A percentile compares a stretch with the other conserved stretches of the same genome.
phyloP scores from a whole-genome alignment of 2,113 vertebrate genomes.

The Rhineura floridana region DNA sequence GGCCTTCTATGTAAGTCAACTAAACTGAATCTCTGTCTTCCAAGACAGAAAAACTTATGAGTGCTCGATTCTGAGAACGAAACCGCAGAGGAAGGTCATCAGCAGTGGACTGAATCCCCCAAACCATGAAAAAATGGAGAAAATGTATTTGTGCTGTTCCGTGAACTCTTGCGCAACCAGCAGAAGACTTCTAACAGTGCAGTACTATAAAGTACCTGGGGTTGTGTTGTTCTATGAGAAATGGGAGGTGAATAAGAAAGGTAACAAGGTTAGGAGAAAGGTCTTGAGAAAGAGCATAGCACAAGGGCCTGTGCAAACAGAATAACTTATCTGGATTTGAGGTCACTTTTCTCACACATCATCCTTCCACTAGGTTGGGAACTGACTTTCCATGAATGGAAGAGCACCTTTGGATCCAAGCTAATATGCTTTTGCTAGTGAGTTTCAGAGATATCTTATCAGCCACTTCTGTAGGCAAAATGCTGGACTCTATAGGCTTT shows the following conservation, averaged over 20 bases:
- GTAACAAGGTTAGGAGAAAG: too few species aligned
- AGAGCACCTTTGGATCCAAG: not conserved
- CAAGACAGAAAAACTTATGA: not conserved
- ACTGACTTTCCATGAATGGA: not conserved
- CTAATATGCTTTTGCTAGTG: not conserved
- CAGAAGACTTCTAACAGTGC: not conserved
- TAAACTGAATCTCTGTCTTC: not conserved
- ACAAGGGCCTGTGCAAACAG: not conserved
- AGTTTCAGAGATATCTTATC: not conserved
- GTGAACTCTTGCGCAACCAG: not conserved
- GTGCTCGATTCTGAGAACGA: not conserved
- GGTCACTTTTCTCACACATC: not conserved
- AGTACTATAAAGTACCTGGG: not conserved
- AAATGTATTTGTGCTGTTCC: not conserved
- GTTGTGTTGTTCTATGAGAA: not conserved
- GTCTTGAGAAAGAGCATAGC: not conserved
- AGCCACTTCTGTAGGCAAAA: not conserved
- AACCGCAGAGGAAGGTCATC: not conserved
- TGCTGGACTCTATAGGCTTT: not conserved
- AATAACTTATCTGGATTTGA: not conserved
- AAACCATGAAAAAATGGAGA: not conserved
- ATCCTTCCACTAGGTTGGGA: not conserved
- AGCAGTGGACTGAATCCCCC: not conserved
- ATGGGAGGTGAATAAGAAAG: not conserved
- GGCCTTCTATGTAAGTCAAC: not conserved